Percentiles rank a stretch among this genome's conserved stretches.
Evolutionary conservation across 2,113 vertebrate species (phyloP).

Genomic region (Crotalus viridis): DNA sequence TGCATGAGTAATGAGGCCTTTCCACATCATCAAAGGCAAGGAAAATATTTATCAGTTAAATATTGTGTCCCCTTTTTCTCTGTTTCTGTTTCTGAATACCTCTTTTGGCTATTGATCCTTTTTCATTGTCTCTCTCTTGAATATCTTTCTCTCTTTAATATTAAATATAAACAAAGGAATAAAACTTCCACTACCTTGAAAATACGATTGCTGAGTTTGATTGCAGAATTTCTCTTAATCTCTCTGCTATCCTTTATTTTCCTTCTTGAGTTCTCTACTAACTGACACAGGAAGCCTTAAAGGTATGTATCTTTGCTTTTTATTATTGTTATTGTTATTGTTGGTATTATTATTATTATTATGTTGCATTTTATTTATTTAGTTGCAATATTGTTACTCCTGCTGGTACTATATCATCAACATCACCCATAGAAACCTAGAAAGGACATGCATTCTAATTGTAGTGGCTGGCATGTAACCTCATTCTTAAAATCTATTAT

Average conservation of each 20-base stretch:
- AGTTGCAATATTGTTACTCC: not conserved
- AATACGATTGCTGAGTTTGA: not conserved
- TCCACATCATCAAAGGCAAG: constrained; percentile 41
- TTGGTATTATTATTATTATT: no score
- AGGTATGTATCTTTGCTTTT: not conserved
- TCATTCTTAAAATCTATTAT: constrained; percentile 11
- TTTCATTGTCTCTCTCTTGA: not conserved
- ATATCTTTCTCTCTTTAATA: not conserved
- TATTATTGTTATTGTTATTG: no score
- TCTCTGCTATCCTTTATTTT: not conserved
- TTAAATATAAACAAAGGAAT: not conserved
- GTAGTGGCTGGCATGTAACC: not conserved
- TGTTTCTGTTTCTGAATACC: not conserved
- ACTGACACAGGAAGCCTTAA: not conserved
- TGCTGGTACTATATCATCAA: not conserved
- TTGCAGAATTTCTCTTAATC: not conserved
- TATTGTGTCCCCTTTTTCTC: not conserved
- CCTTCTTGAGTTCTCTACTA: not conserved
- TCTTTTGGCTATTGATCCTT: not conserved
- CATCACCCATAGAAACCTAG: not conserved
- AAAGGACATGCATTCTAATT: constrained; percentile 5
- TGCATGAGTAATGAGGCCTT: constrained; percentile 36
- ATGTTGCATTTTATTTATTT: not conserved
- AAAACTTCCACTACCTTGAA: not conserved
- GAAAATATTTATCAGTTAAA: constrained; percentile 61